A percentile compares a stretch with the other conserved stretches of the same genome.
phyloP scores from a whole-genome alignment of 1,140 invertebrate genomes.

The Neuroterus valhalla region DNA sequence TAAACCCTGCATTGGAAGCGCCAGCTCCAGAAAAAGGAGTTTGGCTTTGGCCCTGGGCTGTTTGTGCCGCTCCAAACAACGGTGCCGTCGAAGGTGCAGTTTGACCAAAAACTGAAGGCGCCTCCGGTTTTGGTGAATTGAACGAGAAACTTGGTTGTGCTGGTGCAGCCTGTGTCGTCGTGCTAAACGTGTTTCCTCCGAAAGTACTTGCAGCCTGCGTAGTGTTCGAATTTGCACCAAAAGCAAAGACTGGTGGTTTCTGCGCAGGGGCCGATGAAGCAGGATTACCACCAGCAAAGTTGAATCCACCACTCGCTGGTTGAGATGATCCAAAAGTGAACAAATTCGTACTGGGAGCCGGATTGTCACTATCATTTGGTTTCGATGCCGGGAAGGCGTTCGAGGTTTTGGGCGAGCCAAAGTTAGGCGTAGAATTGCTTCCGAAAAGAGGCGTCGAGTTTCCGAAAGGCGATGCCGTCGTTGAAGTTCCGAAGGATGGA shows the following conservation, averaged over 20 bases:
- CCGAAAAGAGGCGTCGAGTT: conserved; percentile 47
- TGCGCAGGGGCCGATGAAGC: conserved; percentile 37
- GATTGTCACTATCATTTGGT: neutral
- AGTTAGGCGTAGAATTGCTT: conserved; percentile 39
- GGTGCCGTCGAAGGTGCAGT: conserved; percentile 39
- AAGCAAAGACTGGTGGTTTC: conserved; percentile 51
- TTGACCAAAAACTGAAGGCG: conserved; percentile 58
- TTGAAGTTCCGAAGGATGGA: conserved; percentile 48
- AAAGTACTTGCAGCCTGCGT: conserved; percentile 48
- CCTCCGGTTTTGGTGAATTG: conserved; percentile 60
- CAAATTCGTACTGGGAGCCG: conserved; percentile 32
- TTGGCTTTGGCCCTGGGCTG: conserved; percentile 42
- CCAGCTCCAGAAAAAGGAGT: conserved; percentile 45
- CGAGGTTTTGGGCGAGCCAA: conserved; percentile 35
- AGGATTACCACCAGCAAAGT: conserved; percentile 44
- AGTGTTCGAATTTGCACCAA: conserved; percentile 39
- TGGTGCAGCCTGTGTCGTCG: conserved; percentile 37
- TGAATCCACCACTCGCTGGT: conserved; percentile 47
- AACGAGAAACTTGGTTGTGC: conserved; percentile 57
- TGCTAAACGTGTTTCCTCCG: conserved; percentile 42
- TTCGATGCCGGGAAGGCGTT: conserved; percentile 53
- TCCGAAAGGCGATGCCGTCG: conserved; percentile 37
- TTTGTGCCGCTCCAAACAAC: conserved; percentile 62
- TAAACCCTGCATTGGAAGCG: conserved; percentile 56
- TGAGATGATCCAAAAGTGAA: conserved; percentile 57